Evolutionary conservation across 2,797 vertebrate species (phyloP).

Genomic region (Myioborus melanocephalus): DNA sequence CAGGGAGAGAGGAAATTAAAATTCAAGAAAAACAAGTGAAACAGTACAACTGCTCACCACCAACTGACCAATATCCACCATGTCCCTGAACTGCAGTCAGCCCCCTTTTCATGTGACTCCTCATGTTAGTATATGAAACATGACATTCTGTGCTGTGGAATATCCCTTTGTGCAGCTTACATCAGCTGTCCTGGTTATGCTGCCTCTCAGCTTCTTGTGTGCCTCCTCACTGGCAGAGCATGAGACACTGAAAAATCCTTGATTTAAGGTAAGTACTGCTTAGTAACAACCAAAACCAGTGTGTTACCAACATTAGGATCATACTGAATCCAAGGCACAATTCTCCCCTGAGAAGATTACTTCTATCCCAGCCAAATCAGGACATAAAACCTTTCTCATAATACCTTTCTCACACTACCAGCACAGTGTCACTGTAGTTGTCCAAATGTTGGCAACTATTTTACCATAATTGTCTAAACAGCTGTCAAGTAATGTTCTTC

Average conservation of each 20-base stretch:
- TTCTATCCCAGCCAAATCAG: not conserved
- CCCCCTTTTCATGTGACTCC: not conserved
- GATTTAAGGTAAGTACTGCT: not conserved
- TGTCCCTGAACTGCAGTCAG: not conserved
- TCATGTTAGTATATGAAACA: not conserved
- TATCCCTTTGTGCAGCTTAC: not conserved
- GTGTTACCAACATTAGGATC: not conserved
- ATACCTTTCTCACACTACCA: not conserved
- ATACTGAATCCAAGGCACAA: not conserved
- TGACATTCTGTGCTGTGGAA: not conserved
- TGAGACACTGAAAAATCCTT: not conserved
- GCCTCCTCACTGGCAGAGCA: not conserved
- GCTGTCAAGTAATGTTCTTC: not conserved
- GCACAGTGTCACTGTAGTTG: not conserved
- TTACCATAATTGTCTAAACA: not conserved
- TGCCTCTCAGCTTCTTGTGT: not conserved
- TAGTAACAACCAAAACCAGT: not conserved
- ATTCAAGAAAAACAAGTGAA: not conserved
- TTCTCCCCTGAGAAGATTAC: not conserved
- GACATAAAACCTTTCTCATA: not conserved
- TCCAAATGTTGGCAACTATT: not conserved
- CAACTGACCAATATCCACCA: rapidly evolving
- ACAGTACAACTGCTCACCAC: not conserved
- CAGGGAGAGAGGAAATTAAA: not conserved
- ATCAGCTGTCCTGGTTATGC: not conserved